phyloP scores from a whole-genome alignment of 2,888 invertebrate species.

The Graphium colonna region DNA sequence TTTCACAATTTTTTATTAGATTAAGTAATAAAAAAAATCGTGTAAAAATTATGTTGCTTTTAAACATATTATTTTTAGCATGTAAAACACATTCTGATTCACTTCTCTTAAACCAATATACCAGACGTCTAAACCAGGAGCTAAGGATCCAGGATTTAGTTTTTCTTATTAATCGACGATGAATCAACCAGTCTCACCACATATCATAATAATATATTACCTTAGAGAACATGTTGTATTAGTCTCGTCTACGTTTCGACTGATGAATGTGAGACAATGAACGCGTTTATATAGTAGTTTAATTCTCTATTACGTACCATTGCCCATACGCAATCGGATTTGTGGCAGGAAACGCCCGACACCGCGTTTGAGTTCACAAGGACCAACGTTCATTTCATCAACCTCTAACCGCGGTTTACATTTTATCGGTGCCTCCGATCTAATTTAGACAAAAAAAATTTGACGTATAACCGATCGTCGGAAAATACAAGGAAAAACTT shows the following conservation, averaged over 20 bases:
- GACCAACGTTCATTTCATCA: slow-evolving; percentile 15
- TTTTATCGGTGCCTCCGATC: slow-evolving; percentile 11
- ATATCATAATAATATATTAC: too few species aligned
- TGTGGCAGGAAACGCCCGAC: slow-evolving; percentile 16
- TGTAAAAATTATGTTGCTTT: too few species aligned
- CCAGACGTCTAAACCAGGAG: too few species aligned
- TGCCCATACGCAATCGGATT: slow-evolving; percentile 19
- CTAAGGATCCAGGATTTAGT: too few species aligned
- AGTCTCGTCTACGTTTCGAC: slow-evolving; percentile 30
- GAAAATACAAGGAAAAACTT: neutral
- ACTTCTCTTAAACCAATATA: too few species aligned
- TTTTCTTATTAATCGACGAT: too few species aligned
- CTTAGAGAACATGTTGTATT: slow-evolving; percentile 34
- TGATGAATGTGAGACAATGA: slow-evolving; percentile 29
- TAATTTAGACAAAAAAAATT: slow-evolving; percentile 14
- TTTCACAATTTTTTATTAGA: too few species aligned
- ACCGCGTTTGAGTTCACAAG: slow-evolving; percentile 12
- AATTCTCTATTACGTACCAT: slow-evolving; percentile 7
- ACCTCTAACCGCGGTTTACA: slow-evolving; percentile 5
- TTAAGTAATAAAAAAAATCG: too few species aligned
- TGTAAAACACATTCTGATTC: too few species aligned
- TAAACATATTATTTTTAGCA: too few species aligned
- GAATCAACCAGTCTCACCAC: too few species aligned
- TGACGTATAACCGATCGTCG: too few species aligned
- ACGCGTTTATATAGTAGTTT: slow-evolving; percentile 31